Conservation (phyloP, 2,113 vertebrate species). For the Chiloscyllium plagiosum region DNA sequence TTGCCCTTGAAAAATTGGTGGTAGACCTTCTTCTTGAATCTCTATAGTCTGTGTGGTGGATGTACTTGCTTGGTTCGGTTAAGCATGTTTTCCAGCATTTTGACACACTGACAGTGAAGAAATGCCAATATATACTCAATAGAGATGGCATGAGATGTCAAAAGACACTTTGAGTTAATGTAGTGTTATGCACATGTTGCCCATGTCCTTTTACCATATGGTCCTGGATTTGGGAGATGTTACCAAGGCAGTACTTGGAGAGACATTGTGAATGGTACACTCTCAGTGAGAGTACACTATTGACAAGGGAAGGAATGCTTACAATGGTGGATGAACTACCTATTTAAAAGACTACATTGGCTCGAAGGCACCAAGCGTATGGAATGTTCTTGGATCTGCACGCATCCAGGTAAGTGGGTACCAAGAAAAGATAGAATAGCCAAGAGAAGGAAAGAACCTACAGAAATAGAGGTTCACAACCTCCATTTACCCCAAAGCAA, state of each 20-base stretch:
- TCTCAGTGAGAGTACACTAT: not conserved
- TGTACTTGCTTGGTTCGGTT: not conserved
- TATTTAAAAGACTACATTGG: not conserved
- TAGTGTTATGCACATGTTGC: not conserved
- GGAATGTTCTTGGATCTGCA: not conserved
- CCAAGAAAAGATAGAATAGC: not conserved
- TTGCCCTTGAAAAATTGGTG: not conserved
- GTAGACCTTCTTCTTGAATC: not conserved
- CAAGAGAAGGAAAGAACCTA: not conserved
- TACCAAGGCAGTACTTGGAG: not conserved
- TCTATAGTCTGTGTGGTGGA: not conserved
- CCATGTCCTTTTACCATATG: not conserved
- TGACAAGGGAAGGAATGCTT: not conserved
- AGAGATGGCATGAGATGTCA: not conserved
- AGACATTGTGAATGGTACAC: not conserved
- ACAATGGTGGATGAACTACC: not conserved
- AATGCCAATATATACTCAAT: not conserved
- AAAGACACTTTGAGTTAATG: not conserved
- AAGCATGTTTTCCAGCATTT: not conserved
- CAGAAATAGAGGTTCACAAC: not conserved
- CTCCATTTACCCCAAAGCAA: not conserved
- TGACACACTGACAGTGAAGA: not conserved
- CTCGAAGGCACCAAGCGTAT: not conserved
- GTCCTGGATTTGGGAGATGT: not conserved
- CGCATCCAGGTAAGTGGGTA: not conserved